Percentiles rank a stretch among this genome's conserved stretches.
Conservation (phyloP, 2,888 invertebrate genomes). For the Eristalis tenax region DNA sequence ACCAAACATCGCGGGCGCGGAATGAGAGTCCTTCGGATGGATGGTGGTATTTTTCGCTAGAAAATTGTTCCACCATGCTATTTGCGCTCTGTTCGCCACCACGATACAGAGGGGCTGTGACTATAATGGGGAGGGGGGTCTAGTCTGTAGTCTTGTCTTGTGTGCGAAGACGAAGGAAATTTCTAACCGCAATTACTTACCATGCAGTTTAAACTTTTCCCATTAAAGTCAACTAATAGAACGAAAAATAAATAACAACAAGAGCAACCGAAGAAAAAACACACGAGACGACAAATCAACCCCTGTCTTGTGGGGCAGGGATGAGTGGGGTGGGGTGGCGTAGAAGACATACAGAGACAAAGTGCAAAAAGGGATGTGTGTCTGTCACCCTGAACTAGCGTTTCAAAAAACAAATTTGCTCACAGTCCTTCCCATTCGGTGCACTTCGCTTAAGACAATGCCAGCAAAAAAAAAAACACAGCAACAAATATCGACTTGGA, state of each 20-base stretch:
- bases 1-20: neutral
- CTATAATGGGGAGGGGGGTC: neutral
- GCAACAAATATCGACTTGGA: slow-evolving; percentile 10
- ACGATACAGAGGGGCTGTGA: neutral
- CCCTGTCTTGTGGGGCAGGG: too few relatives aligned
- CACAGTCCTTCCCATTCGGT: neutral
- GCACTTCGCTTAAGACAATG: neutral
- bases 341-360: slow-evolving; percentile 22
- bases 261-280: slow-evolving; percentile 13
- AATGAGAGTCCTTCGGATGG: neutral
- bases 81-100: slow-evolving; percentile 12
- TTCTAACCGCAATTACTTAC: slow-evolving; percentile 73
- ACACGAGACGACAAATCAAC: neutral
- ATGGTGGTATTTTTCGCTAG: slow-evolving; percentile 53
- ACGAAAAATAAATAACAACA: slow-evolving; percentile 60
- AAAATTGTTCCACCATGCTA: slow-evolving; percentile 49
- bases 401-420: slow-evolving; percentile 44
- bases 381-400: slow-evolving; percentile 62
- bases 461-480: slow-evolving; percentile 8
- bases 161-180: slow-evolving; percentile 51
- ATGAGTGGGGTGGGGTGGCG: neutral
- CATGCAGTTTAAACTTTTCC: slow-evolving; percentile 73
- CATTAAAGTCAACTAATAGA: slow-evolving; percentile 73
- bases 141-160: slow-evolving; percentile 16
- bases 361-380: slow-evolving; percentile 57